Conservation (phyloP, 1,140 invertebrate genomes). For the Lucilia sericata region DNA sequence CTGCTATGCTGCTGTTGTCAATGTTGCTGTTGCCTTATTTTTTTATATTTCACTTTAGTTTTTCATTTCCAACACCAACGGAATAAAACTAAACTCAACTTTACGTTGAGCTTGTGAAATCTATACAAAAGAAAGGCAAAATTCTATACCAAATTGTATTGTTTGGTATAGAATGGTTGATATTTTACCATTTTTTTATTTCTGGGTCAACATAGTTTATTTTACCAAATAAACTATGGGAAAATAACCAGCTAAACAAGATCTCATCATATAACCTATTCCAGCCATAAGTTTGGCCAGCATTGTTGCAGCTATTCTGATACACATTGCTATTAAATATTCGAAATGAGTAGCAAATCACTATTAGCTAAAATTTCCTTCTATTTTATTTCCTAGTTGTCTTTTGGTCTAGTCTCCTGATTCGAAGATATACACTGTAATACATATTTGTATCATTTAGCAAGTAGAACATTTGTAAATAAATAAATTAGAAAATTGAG, state of each 20-base stretch:
- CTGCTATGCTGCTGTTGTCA: neutral
- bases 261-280: neutral
- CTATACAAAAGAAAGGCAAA: neutral
- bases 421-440: neutral
- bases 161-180: neutral
- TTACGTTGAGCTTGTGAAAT: neutral
- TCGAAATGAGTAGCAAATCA: neutral
- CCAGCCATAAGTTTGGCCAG: neutral
- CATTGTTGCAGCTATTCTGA: neutral
- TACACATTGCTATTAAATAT: neutral
- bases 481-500: neutral
- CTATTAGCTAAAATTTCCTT: neutral
- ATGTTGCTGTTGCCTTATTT: neutral
- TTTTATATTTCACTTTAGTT: neutral
- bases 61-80: neutral
- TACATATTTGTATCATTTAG: neutral
- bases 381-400: neutral
- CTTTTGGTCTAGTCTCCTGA: neutral
- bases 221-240: neutral
- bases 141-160: neutral
- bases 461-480: neutral
- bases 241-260: neutral
- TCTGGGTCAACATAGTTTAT: slow-evolving; percentile 11
- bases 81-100: neutral
- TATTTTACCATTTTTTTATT: neutral